A percentile compares a stretch with the other conserved stretches of the same genome.
Conservation (phyloP, 2,113 vertebrate species). For the Sebastes schlegelii region DNA sequence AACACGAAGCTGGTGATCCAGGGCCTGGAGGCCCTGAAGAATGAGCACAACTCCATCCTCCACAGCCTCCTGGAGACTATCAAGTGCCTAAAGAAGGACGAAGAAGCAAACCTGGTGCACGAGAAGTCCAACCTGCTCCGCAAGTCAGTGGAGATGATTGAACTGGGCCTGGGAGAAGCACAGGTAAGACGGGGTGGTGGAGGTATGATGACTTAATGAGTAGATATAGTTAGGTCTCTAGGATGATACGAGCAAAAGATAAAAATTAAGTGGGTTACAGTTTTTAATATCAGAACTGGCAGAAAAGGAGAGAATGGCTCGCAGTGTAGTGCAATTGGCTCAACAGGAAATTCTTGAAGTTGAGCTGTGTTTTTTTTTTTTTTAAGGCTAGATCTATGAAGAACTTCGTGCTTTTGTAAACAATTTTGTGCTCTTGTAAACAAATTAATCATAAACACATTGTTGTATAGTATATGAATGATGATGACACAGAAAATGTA, state of each 20-base stretch:
- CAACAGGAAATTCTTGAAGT: too few relatives aligned
- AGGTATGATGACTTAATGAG: background rate
- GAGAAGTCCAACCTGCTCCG: slow-evolving; percentile 97
- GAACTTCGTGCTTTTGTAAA: too few relatives aligned
- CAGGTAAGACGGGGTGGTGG: slow-evolving; percentile 84
- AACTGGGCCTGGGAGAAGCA: slow-evolving; percentile 96
- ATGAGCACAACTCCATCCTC: slow-evolving; percentile 97
- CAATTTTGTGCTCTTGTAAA: too few relatives aligned
- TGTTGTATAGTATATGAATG: too few relatives aligned
- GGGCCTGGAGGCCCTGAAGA: slow-evolving; percentile 96
- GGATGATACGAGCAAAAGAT: background rate
- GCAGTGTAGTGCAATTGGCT: background rate
- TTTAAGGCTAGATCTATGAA: too few relatives aligned
- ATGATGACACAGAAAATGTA: too few relatives aligned
- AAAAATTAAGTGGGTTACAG: background rate
- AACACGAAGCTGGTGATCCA: slow-evolving; percentile 98
- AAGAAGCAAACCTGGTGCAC: slow-evolving; percentile 96
- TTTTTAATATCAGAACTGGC: background rate
- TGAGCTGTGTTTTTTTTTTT: too few relatives aligned
- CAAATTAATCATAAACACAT: too few relatives aligned
- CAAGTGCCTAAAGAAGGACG: slow-evolving; percentile 98
- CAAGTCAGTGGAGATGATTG: slow-evolving; percentile 98
- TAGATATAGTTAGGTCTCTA: background rate
- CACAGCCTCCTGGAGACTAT: slow-evolving; percentile 97
- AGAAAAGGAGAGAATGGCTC: background rate